Evolutionary conservation across 2,888 invertebrate species (phyloP).

Genomic region (Embidobia sp.): DNA sequence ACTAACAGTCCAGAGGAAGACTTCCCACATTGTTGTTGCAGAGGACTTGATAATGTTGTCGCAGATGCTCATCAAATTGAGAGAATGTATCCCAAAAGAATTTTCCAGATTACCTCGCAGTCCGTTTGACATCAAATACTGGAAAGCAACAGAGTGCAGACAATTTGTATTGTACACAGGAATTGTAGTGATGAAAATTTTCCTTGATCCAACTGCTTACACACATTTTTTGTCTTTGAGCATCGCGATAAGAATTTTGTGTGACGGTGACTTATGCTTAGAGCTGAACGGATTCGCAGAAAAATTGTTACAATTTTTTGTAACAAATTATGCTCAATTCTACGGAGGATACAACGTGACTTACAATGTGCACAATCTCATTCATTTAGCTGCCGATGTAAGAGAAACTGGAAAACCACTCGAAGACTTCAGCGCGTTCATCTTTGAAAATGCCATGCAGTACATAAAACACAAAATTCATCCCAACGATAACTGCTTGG

Average conservation of each 20-base stretch:
- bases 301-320: constrained; percentile 17
- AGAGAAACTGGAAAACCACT: constrained; percentile 5
- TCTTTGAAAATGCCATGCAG: constrained; percentile 14
- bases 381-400: constrained; percentile 13
- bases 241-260: too few relatives aligned
- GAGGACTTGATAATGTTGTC: too few relatives aligned
- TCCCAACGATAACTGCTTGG: constrained; percentile 11
- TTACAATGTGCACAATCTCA: constrained; percentile 11
- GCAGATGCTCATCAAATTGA: too few relatives aligned
- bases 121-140: constrained; percentile 18
- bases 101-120: constrained; percentile 19
- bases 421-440: constrained; percentile 11
- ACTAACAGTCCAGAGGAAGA: too few relatives aligned
- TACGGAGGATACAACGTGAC: constrained; percentile 17
- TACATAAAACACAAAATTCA: constrained; percentile 13
- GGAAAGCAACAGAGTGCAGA: constrained; percentile 15
- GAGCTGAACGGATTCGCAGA: constrained; percentile 8
- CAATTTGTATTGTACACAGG: constrained; percentile 20
- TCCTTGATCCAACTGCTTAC: background rate
- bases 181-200: constrained; percentile 10
- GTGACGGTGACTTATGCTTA: too few relatives aligned
- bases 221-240: too few relatives aligned
- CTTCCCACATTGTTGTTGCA: background rate
- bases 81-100: too few relatives aligned
- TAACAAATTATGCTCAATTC: constrained; percentile 18